Evolutionary conservation across 2,113 vertebrate genomes (phyloP).

Genomic region (Gallinago paraguaiae): DNA sequence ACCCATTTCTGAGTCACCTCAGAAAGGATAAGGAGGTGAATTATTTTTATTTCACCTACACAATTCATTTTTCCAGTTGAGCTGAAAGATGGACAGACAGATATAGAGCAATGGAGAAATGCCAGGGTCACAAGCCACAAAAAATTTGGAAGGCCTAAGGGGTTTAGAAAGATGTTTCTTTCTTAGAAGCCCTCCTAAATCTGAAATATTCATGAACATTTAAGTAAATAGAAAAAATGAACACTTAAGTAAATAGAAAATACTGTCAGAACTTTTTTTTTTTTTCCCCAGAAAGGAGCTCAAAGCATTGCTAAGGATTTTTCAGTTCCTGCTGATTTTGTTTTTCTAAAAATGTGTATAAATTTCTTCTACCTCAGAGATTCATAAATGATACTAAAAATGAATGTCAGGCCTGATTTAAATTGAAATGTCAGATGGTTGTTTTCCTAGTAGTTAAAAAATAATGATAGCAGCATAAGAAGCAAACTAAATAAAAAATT

Average conservation of each 20-base stretch:
- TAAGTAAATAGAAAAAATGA: constrained; percentile 27
- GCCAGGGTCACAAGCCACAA: constrained; percentile 37
- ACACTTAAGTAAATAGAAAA: constrained; percentile 28
- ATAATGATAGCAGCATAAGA: constrained; percentile 32
- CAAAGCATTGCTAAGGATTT: constrained; percentile 66
- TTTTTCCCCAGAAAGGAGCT: constrained; percentile 18
- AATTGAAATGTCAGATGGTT: constrained; percentile 74
- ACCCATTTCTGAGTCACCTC: background rate
- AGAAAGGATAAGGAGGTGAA: background rate
- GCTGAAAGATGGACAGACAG: constrained; percentile 26
- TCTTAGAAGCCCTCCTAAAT: background rate
- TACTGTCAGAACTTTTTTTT: background rate
- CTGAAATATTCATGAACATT: constrained; percentile 32
- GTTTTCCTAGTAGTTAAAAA: constrained; percentile 62
- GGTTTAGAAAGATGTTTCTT: constrained; percentile 50
- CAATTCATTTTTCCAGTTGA: constrained; percentile 46
- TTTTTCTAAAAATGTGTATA: constrained; percentile 73
- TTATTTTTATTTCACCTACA: constrained; percentile 29
- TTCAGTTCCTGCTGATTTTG: constrained; percentile 74
- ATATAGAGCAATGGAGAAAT: constrained; percentile 7
- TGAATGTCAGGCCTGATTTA: constrained; percentile 72
- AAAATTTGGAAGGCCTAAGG: constrained; percentile 58
- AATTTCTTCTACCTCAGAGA: constrained; percentile 70
- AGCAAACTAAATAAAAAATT: constrained; percentile 19
- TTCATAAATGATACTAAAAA: constrained; percentile 78